A percentile compares a stretch with the other conserved stretches of the same genome.
Conservation (phyloP, 2,888 invertebrate genomes). For the Dinocampus coccinellae region DNA sequence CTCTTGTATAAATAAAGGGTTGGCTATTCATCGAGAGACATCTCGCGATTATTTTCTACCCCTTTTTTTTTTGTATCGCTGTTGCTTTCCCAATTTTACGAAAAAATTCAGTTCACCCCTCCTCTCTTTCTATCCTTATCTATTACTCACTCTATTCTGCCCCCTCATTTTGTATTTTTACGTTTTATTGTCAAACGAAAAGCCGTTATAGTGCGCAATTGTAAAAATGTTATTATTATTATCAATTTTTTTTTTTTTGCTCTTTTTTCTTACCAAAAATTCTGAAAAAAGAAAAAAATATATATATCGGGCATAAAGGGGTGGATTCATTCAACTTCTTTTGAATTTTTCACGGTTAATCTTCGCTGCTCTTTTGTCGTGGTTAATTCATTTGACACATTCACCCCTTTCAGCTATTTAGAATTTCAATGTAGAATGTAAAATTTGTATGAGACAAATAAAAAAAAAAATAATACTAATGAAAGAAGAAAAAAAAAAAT, state of each 20-base stretch:
- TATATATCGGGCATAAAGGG: conserved; percentile 10
- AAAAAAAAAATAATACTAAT: background rate
- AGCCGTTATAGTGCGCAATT: conserved; percentile 29
- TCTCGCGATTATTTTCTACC: conserved; percentile 44
- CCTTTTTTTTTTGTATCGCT: conserved; percentile 34
- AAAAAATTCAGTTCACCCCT: conserved; percentile 32
- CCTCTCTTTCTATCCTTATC: no score
- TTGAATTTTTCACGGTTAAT: conserved; percentile 16
- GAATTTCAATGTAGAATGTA: background rate
- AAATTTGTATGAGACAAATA: conserved; percentile 7
- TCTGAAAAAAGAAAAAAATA: conserved; percentile 16
- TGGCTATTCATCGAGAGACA: conserved; percentile 43
- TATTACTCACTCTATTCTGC: no score
- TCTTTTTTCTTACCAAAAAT: background rate
- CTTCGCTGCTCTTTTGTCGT: conserved; percentile 25
- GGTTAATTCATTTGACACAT: conserved; percentile 28
- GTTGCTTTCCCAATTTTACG: conserved; percentile 44
- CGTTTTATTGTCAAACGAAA: conserved; percentile 31
- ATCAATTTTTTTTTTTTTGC: background rate
- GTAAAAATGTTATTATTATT: conserved; percentile 24
- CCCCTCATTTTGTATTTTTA: no score
- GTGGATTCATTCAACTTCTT: conserved; percentile 10
- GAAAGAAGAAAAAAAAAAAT: conserved; percentile 15
- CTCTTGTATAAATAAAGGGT: conserved; percentile 68
- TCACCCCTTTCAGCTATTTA: conserved; percentile 27